These are phyloP conservation scores for Saccostrea cuccullata DNA, from an alignment of 1,140 invertebrate genomes.

Conservation along the genomic window DNA sequence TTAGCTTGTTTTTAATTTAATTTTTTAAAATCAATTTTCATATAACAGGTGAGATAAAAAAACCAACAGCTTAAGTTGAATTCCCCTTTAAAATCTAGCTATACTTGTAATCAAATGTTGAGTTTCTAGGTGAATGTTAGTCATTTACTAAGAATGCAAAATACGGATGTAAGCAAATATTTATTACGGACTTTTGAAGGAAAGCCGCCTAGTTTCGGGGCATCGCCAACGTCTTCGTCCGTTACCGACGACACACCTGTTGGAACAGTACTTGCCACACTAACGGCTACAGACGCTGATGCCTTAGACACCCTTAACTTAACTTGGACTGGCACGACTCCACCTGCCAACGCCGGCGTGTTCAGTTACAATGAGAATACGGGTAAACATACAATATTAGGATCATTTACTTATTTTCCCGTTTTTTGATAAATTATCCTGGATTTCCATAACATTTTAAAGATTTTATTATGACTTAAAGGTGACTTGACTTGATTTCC, in stretches of 20 bases:
- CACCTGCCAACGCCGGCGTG: not conserved
- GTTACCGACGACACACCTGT: conserved; percentile 16
- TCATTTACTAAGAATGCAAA: too few relatives aligned
- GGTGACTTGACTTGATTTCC: too few relatives aligned
- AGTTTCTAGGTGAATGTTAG: too few relatives aligned
- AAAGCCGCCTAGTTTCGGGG: not conserved
- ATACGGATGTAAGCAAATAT: too few relatives aligned
- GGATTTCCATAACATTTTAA: too few relatives aligned
- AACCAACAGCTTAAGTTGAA: too few relatives aligned
- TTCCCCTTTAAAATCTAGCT: not conserved
- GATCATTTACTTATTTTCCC: too few relatives aligned
- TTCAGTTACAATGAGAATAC: not conserved
- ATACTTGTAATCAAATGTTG: not conserved
- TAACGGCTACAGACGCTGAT: conserved; percentile 36
- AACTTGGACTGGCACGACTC: conserved; percentile 28
- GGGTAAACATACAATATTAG: not conserved
- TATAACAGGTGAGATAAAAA: too few relatives aligned
- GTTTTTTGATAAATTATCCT: too few relatives aligned
- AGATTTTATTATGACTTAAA: not conserved
- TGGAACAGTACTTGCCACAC: not conserved
- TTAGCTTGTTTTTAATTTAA: too few relatives aligned
- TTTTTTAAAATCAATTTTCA: too few relatives aligned
- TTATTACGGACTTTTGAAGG: not conserved
- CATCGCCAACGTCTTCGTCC: not conserved
- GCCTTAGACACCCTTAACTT: conserved; percentile 4